These are phyloP conservation scores for Zophobas atratus DNA, from an alignment of 1,140 invertebrate genomes.

Conservation along the genomic window DNA sequence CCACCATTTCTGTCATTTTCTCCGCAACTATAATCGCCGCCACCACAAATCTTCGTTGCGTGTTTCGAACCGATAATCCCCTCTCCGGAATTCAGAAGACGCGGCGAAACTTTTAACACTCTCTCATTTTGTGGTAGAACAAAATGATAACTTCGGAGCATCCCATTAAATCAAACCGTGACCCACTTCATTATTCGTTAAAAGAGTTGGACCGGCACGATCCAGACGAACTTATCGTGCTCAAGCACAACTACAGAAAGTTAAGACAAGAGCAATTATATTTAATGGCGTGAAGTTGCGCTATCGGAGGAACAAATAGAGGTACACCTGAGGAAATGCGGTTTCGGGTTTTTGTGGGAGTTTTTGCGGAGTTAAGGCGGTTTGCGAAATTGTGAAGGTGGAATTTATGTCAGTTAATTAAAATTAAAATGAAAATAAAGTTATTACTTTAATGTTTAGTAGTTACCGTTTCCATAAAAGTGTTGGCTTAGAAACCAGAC, in stretches of 20 bases:
- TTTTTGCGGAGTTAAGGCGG: too few species aligned
- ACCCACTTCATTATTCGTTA: conserved; percentile 27
- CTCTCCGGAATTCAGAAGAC: not conserved
- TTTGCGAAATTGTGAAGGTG: too few species aligned
- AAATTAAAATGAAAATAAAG: too few species aligned
- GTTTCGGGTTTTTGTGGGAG: not conserved
- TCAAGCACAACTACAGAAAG: conserved; percentile 6
- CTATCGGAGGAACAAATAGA: not conserved
- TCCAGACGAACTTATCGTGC: conserved; percentile 24
- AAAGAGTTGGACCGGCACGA: not conserved
- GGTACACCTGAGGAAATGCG: not conserved
- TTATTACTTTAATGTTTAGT: too few species aligned
- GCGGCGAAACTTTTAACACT: not conserved
- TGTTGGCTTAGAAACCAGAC: too few species aligned
- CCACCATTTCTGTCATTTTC: not conserved
- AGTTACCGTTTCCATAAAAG: too few species aligned
- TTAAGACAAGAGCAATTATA: conserved; percentile 28
- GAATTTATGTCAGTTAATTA: too few species aligned
- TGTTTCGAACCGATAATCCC: conserved; percentile 20
- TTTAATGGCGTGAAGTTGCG: conserved; percentile 26
- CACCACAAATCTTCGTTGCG: not conserved
- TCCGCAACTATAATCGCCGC: not conserved
- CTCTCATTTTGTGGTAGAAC: conserved; percentile 4
- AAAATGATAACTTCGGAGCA: not conserved
- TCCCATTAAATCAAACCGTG: conserved; percentile 18